Conservation (phyloP, 2,113 vertebrate species). For the Indicator maculatus region DNA sequence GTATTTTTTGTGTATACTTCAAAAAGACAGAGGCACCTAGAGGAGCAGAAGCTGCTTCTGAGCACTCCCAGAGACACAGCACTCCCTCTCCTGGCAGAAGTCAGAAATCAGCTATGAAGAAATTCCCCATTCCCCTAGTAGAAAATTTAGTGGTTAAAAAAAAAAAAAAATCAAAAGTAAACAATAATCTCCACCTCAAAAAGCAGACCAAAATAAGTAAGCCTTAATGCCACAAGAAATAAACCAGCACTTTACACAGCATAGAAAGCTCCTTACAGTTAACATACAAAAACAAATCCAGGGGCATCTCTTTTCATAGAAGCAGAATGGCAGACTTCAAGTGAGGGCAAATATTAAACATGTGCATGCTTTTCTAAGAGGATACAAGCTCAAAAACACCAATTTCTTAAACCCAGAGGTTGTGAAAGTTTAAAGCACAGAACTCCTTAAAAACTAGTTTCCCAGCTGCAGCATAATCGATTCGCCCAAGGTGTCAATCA, state of each 20-base stretch:
- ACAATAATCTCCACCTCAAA: neutral
- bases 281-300: neutral
- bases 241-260: neutral
- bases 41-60: neutral
- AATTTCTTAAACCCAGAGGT: neutral
- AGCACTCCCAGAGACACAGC: neutral
- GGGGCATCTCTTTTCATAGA: neutral
- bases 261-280: neutral
- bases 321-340: neutral
- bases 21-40: accelerated
- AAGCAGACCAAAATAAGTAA: neutral
- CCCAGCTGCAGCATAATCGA: neutral
- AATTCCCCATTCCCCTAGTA: neutral
- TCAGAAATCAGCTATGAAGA: neutral
- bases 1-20: neutral
- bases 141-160: neutral
- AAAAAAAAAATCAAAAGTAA: neutral
- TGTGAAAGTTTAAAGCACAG: neutral
- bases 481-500: neutral
- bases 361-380: accelerated
- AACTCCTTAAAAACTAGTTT: neutral
- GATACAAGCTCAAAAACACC: neutral
- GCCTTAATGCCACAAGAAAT: neutral
- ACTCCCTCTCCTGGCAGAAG: slow-evolving; percentile 47
- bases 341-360: neutral